Evolutionary conservation across 2,797 vertebrate species (phyloP), one percentile per base, ranked within the genome.

Genomic region (Enteromius trimaculatus): DNA sequence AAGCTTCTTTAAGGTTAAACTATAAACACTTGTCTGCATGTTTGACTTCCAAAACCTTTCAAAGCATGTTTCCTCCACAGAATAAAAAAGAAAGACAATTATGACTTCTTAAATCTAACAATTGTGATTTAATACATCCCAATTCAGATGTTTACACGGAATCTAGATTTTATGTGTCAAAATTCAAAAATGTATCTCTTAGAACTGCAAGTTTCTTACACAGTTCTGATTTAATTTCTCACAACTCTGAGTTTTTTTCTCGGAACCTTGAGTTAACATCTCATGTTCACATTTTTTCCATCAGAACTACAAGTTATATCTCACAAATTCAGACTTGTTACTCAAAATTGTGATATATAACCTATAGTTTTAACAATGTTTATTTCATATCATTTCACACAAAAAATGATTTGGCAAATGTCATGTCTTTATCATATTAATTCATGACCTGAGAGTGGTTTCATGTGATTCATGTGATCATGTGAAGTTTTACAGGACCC

Each of bases 401-500:
- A 19, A 21, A 0, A 37, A 21, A 66, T 42, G 4, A 3, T 68
- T 68, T 14, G 10, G 2, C 42, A 68, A 19, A 66, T n/a, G 37
- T n/a, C 7, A 69, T 69, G 14, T 42, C 3, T 13, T 13, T 23
- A 23, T 23, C 37, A 69, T 68, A 68, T n/a, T 23, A 10, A 69
- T 13, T 10, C 37, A 42, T 58, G 4, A 58, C 55, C 3, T 23
- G 4, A 58, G 4, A 11, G n/a, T 23, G 58, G 11, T 16, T 62
- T 6, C 23, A 29, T 58, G 11, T 34, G 49, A 49, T 60, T 72
- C 8, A 77, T n/a, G n/a, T n/a, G n/a, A n/a, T n/a, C n/a, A n/a
- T n/a, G n/a, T 68, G 1, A 79, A 69, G 58, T 68, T 42, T 47
- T 42, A 51, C 70, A 29, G 69, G 71, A 81, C 77, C 77, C 71